Base-by-base conservation (phyloP, 2,797 vertebrate genomes). In the Acipenser transmontanus region DNA sequence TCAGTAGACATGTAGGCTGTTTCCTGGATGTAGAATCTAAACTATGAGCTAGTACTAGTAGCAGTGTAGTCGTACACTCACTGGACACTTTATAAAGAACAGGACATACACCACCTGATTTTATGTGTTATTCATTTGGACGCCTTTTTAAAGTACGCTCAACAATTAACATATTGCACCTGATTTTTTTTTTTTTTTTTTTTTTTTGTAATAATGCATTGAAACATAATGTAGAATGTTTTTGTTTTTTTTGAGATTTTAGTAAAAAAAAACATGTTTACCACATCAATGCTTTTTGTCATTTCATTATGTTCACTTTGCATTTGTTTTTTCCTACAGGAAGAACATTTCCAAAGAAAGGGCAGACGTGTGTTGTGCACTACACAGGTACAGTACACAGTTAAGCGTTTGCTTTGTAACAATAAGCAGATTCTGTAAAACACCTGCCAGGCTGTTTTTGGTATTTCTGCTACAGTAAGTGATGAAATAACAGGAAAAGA, bases 331-430 rank as follows among this genome's bases (percentile, higher is more conserved):
- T 75, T 61, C 68, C 13, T 50, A 77, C 91, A 99, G 97, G 95
- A 84, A 92, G 97, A 80, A 99, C 97, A 20, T 99, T 99, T 85
- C 97, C 97, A 71, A 99, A 99, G 92, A 99, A 98, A 87, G 96
- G 95, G 68, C 97, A 98, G 89, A 96, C 91, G 0, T 98, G 95
- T 67, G 95, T 98, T 70, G 97, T 99, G 71, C 97, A 99, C 86
- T 99, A 99, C 85, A 99, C 95, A 93, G 97, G 97, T 98, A 92
- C 93, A 72, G 47, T 67, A 2, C 14, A 2, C 14, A n/a, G 34
- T 50, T 8, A 52, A 57, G 7, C 0, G 0, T 66, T 72, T 17
- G 12, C 4, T 0, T 57, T 57, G 2, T 57, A 11, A 57, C 54
- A 57, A 57, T 6, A 57, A 34, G 54, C 12, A 57, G 54, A 57